Base-by-base conservation (phyloP, 2,113 vertebrate species). In the Silurus glanis region DNA sequence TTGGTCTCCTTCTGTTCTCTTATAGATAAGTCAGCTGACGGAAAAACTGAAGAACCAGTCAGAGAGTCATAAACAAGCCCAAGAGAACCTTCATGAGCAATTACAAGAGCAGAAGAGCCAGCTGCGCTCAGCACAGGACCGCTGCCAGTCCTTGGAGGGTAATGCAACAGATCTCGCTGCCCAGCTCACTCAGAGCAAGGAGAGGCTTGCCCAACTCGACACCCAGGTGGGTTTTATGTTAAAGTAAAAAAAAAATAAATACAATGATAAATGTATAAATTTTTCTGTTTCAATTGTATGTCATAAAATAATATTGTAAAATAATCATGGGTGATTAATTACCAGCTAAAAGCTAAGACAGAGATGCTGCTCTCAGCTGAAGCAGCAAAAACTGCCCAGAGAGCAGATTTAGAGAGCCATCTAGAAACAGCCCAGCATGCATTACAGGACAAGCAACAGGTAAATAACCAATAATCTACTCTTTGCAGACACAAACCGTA, bases 1-100 rank as follows among this genome's bases (percentile, higher is more conserved):
- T 17, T 78, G 51, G 23, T 21, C 3, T 9, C 0, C 7, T 55
- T 37, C 56, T 45, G 66, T 56, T 74, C 0, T 81, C 28, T 62
- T 80, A 14, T 90, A 99, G 98, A 96, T 99, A 75, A 95, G 94
- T 45, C 97, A 99, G 82, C 90, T 99, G 89, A 96, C 95, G 45
- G 97, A 99, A 91, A 99, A 99, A 92, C 91, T 99, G 88, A 99
- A 97, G 93, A 99, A 99, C 92, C 98, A 99, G 37, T 98, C 97
- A 0, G 98, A 99, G 94, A 99, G 98, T 92, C 96, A 99, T 94
- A 99, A 98, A 89, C 98, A 99, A 92, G 98, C 97, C 72, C 97
- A 97, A 91, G 98, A 99, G 87, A 97, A 99, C 93, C 94, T 99
- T 56, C 98, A 99, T 5, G 95, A 99, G 80, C 97, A 99, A 92